Base-by-base conservation (phyloP, 2,888 invertebrate genomes). In the Campoplex capitator region DNA sequence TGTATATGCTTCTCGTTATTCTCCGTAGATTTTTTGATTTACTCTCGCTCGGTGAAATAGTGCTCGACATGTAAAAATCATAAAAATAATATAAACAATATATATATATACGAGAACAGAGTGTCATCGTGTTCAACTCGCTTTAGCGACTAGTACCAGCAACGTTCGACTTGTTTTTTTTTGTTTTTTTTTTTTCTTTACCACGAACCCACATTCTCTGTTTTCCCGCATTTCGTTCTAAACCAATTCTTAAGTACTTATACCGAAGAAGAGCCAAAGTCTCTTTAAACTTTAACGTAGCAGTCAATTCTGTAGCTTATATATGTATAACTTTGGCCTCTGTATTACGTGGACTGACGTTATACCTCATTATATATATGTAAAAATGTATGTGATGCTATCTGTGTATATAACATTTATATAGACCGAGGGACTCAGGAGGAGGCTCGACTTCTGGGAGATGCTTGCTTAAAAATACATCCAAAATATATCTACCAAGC, bases 261-360 rank as follows among this genome's bases (percentile, higher is more conserved):
- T 23, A 23, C 67, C 74, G 54, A 78, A 82, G 58, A 71, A 86
- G 70, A 28, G 71, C n/a, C 78, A 79, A 75, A 82, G 82, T 85
- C 82, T 83, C 78, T 78, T 85, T 23, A 83, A 85, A 85, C 82
- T 85, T 85, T 78, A 6, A 70, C 32, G 85, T 45, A 70, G 23
- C 71, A 62, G 54, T 71, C 70, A 32, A 62, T 51, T 45, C 28
- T n/a, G 13, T 9, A 51, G 38, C 76, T 23, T 45, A 62, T 35
- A 70, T 18, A 35, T 23, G 23, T 23, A 23, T 23, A 23, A 42
- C 32, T 54, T 32, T 78, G 18, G 42, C 18, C 48, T 65, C n/a
- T n/a, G 28, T 45, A 23, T 23, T 23, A 23, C 23, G 38, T 32
- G 56, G 42, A 75, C 45, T 58, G 58, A 38, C 42, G 23, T 13